Conservation (phyloP, 2,888 invertebrate genomes). For the Sarcophaga subvicina region DNA sequence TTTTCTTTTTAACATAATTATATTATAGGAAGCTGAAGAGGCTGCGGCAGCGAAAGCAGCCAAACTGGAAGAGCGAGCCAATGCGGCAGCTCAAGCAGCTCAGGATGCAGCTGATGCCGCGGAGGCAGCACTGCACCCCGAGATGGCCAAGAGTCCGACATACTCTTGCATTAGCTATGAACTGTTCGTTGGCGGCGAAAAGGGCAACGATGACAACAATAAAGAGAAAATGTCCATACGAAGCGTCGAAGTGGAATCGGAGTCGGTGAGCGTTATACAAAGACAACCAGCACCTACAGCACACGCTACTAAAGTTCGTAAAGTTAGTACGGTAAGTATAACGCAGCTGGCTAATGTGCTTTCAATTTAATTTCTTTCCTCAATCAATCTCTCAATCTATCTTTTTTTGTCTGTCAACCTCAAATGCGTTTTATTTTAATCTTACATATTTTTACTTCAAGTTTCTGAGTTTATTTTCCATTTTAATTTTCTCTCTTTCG, state of each 20-base stretch:
- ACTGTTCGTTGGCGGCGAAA: constrained; percentile 93
- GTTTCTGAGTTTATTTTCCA: constrained; percentile 46
- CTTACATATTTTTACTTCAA: neutral
- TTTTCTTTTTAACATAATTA: constrained; percentile 65
- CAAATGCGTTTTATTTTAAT: constrained; percentile 61
- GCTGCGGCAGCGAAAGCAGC: constrained; percentile 86
- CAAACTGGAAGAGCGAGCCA: constrained; percentile 83
- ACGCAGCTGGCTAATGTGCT: constrained; percentile 78
- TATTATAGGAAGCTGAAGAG: constrained; percentile 91
- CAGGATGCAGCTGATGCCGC: constrained; percentile 81
- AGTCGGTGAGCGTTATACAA: constrained; percentile 93
- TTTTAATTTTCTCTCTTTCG: constrained; percentile 44
- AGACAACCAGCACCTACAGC: constrained; percentile 83
- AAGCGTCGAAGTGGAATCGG: constrained; percentile 93
- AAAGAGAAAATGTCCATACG: constrained; percentile 96
- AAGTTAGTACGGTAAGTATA: constrained; percentile 96
- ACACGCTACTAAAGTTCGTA: constrained; percentile 88
- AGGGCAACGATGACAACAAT: constrained; percentile 94
- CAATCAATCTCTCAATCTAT: constrained; percentile 39
- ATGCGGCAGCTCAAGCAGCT: constrained; percentile 86
- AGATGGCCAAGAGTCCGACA: constrained; percentile 94
- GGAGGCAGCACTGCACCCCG: constrained; percentile 83
- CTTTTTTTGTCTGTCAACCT: constrained; percentile 1
- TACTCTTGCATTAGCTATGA: constrained; percentile 97
- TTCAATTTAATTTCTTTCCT: constrained; percentile 72